Percentiles rank a stretch among this genome's conserved stretches.
Conservation (phyloP, 2,797 vertebrate species). For the Xenopus petersii region DNA sequence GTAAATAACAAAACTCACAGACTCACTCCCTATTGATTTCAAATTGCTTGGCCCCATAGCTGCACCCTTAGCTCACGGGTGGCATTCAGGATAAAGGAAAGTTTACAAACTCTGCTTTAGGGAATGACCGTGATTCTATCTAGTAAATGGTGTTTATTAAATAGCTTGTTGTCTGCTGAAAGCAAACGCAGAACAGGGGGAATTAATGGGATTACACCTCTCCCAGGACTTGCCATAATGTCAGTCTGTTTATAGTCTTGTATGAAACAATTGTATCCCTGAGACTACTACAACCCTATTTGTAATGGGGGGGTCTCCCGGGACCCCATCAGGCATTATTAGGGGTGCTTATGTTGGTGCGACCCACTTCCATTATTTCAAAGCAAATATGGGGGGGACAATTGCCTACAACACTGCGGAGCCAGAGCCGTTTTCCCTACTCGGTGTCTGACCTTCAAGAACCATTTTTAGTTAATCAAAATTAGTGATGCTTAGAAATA, state of each 20-base stretch:
- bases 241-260: slow-evolving; percentile 37
- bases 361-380: too few species aligned
- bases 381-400: background rate
- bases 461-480: slow-evolving; percentile 93
- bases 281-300: too few species aligned
- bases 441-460: slow-evolving; percentile 88
- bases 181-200: slow-evolving; percentile 45
- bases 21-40: too few species aligned
- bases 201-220: slow-evolving; percentile 53
- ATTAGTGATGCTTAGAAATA: slow-evolving; percentile 94
- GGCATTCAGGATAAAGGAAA: too few species aligned
- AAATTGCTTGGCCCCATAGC: too few species aligned
- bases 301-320: too few species aligned
- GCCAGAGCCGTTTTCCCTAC: slow-evolving; percentile 47
- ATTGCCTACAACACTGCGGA: slow-evolving; percentile 51
- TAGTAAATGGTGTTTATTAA: slow-evolving; percentile 51
- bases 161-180: slow-evolving; percentile 52
- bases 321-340: too few species aligned
- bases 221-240: slow-evolving; percentile 46
- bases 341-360: too few species aligned
- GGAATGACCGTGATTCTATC: slow-evolving; percentile 51
- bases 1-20: too few species aligned
- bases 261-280: slow-evolving; percentile 14
- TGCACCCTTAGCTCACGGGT: too few species aligned
- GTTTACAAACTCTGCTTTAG: background rate